Evolutionary conservation across 2,797 vertebrate genomes (phyloP).

Genomic region (Lindbergichthys nudifrons): DNA sequence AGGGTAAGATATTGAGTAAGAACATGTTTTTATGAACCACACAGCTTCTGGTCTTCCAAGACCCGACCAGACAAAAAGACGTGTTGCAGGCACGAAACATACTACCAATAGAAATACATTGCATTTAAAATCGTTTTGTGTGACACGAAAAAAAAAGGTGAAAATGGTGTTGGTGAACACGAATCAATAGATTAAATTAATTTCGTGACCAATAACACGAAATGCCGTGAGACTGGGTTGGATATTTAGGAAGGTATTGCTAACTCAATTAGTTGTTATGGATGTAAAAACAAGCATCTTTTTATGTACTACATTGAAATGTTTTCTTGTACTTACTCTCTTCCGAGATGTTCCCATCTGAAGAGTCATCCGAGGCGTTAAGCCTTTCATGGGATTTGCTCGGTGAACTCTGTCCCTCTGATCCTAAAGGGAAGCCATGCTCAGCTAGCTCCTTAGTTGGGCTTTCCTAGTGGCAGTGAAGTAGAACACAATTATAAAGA

Average conservation of each 20-base stretch:
- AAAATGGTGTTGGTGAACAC: no score
- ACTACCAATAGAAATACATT: no score
- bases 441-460: constrained; percentile 92
- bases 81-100: no score
- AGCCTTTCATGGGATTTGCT: constrained; percentile 66
- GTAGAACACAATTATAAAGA: background rate
- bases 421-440: constrained; percentile 79
- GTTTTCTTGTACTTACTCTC: constrained; percentile 83
- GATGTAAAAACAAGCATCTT: background rate
- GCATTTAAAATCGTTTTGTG: no score
- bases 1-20: no score
- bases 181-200: no score
- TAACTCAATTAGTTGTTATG: background rate
- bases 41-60: no score
- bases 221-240: no score
- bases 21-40: no score
- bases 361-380: constrained; percentile 78
- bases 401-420: constrained; percentile 70
- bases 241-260: background rate
- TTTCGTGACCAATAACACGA: no score
- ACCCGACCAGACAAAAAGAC: no score
- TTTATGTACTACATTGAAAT: background rate
- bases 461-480: constrained; percentile 87
- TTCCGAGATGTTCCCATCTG: constrained; percentile 84
- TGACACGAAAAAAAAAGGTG: no score